Percentiles rank a stretch among this genome's conserved stretches.
Conservation (phyloP, 2,797 vertebrate species). For the Microctenopoma steveboyesi region DNA sequence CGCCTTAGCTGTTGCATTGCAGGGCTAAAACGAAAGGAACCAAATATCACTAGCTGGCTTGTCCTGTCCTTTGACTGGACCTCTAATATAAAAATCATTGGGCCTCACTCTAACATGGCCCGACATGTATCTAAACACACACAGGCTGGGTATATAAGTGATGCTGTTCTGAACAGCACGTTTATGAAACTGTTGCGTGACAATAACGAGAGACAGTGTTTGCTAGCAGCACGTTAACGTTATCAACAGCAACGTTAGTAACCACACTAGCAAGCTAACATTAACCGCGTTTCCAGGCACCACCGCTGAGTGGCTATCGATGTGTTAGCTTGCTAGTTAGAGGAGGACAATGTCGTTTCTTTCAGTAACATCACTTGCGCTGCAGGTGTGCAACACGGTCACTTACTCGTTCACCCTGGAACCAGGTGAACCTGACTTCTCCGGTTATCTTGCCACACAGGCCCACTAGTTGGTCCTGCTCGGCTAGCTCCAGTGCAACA, state of each 20-base stretch:
- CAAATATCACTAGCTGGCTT: background rate
- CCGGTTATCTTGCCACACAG: slow-evolving; percentile 39
- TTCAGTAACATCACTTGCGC: background rate
- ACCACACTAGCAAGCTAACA: slow-evolving; percentile 35
- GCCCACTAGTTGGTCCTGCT: slow-evolving; percentile 48
- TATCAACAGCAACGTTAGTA: slow-evolving; percentile 2
- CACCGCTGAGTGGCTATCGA: background rate
- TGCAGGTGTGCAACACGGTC: background rate
- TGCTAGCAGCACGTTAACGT: slow-evolving; percentile 11
- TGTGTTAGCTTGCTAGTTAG: background rate
- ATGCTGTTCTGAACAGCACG: background rate
- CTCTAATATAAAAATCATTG: background rate
- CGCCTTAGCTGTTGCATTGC: background rate
- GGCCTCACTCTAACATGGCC: slow-evolving; percentile 7
- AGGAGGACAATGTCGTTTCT: background rate
- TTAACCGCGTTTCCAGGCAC: background rate
- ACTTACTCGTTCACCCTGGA: background rate
- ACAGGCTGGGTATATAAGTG: background rate
- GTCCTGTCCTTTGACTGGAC: background rate
- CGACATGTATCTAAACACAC: background rate
- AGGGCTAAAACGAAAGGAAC: background rate
- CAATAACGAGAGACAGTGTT: background rate
- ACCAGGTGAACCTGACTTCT: slow-evolving; percentile 18
- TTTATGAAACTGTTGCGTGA: background rate
- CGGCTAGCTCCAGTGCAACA: slow-evolving; percentile 52